phyloP scores from a whole-genome alignment of 2,797 vertebrate genomes.

The Sciurus vulgaris region DNA sequence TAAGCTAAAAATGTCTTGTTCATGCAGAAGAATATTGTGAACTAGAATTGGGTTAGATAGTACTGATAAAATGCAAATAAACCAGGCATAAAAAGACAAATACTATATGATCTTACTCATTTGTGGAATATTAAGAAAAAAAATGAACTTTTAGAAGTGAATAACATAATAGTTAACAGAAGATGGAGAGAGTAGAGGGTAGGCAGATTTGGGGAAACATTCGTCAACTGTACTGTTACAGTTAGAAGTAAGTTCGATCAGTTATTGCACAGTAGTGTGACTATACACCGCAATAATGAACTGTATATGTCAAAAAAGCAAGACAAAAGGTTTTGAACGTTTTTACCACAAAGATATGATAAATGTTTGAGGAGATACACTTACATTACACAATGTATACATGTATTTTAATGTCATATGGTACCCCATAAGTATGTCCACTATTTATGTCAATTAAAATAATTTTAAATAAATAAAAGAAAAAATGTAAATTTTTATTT shows the following conservation, averaged over 20 bases:
- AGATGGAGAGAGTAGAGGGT: background rate
- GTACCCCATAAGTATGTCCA: background rate
- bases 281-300: background rate
- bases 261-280: background rate
- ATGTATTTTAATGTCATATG: background rate
- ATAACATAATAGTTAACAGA: background rate
- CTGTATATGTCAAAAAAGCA: background rate
- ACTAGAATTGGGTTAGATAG: accelerated
- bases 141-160: background rate
- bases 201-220: no score
- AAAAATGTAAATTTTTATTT: background rate
- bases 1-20: background rate
- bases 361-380: background rate
- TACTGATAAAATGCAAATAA: background rate
- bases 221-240: background rate
- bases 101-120: background rate
- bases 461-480: no score
- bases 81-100: background rate
- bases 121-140: background rate
- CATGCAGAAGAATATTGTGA: background rate
- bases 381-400: background rate
- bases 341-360: background rate
- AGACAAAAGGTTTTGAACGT: background rate
- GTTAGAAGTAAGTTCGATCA: background rate
- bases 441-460: background rate